Conservation (phyloP, 2,797 vertebrate species). For the Enteromius unitaeniatus region DNA sequence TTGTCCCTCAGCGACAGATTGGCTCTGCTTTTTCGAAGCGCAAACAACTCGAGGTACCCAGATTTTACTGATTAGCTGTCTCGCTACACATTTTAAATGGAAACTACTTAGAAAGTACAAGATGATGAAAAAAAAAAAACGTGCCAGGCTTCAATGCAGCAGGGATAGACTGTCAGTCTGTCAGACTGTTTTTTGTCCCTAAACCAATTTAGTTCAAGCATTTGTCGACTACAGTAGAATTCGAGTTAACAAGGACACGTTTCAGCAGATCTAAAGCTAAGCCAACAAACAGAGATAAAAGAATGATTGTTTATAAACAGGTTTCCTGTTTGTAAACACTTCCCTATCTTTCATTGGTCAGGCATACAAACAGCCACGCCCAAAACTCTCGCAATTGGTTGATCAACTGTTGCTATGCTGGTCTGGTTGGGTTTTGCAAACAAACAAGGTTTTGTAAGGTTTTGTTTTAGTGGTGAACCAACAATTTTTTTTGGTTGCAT, state of each 20-base stretch:
- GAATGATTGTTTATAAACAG: background rate
- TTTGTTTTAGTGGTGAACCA: background rate
- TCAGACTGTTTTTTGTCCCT: background rate
- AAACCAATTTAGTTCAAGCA: background rate
- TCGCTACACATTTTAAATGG: slow-evolving; percentile 33
- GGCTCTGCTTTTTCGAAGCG: slow-evolving; percentile 26
- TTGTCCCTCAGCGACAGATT: slow-evolving; percentile 50
- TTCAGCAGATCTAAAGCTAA: background rate
- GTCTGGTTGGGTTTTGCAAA: background rate
- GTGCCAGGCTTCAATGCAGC: background rate
- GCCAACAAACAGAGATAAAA: background rate
- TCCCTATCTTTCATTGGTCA: background rate
- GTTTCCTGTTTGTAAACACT: background rate
- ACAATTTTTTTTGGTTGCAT: background rate
- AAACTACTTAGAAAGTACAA: slow-evolving; percentile 17
- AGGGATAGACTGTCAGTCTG: background rate
- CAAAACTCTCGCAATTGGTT: background rate
- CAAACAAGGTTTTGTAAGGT: background rate
- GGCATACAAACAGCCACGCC: background rate
- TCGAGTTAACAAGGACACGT: background rate
- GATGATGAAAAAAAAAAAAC: background rate
- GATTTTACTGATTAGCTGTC: slow-evolving; percentile 48
- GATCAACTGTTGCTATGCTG: background rate
- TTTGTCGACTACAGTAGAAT: background rate
- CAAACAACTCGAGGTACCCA: slow-evolving; percentile 7